Evolutionary conservation across 2,797 vertebrate genomes (phyloP).

Genomic region (Oreonectes daqikongensis): DNA sequence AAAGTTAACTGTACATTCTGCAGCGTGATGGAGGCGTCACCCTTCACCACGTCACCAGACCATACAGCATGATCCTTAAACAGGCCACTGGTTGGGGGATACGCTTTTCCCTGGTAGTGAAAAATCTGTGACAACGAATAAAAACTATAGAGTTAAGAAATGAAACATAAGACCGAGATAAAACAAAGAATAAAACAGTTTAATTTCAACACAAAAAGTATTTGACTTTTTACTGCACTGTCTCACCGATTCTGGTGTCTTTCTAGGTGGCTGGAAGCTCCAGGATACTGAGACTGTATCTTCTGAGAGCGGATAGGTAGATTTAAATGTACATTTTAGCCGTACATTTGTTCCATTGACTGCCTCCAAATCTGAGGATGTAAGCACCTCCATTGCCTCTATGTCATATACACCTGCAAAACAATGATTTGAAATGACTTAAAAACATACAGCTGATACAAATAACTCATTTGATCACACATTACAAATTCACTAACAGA

Average conservation of each 20-base stretch:
- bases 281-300: slow-evolving; percentile 76
- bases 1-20: slow-evolving; percentile 80
- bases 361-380: slow-evolving; percentile 74
- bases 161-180: neutral
- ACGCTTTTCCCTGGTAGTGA: slow-evolving; percentile 77
- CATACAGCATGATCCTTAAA: slow-evolving; percentile 83
- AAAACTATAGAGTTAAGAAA: neutral
- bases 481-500: too few relatives aligned
- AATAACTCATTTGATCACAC: neutral
- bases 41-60: slow-evolving; percentile 81
- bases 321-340: slow-evolving; percentile 88
- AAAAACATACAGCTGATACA: neutral
- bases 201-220: neutral
- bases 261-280: slow-evolving; percentile 80
- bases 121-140: slow-evolving; percentile 76
- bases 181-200: neutral
- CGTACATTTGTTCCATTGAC: slow-evolving; percentile 84
- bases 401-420: slow-evolving; percentile 70
- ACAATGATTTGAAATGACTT: slow-evolving; percentile 3
- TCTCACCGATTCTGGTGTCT: slow-evolving; percentile 78
- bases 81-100: slow-evolving; percentile 64
- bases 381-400: slow-evolving; percentile 79
- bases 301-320: slow-evolving; percentile 62
- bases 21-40: slow-evolving; percentile 85
- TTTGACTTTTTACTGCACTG: neutral